Conservation (phyloP, 2,888 invertebrate species). For the Dynastes tityus region DNA sequence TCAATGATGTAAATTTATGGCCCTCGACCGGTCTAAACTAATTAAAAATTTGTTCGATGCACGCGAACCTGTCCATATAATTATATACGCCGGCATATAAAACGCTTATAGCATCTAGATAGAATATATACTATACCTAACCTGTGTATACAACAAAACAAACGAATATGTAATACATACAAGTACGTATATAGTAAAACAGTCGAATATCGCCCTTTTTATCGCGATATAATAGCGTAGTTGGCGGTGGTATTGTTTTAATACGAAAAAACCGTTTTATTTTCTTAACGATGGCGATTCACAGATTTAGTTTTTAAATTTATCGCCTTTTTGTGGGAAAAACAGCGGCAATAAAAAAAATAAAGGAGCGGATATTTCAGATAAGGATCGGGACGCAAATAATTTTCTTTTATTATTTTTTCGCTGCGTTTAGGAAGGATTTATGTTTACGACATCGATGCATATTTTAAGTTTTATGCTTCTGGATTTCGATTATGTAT, state of each 20-base stretch:
- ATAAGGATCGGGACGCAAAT: conserved; percentile 29
- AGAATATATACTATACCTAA: neutral
- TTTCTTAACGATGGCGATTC: conserved; percentile 27
- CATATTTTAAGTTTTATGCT: conserved; percentile 33
- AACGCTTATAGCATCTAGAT: neutral
- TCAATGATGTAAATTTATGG: conserved; percentile 51
- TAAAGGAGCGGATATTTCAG: conserved; percentile 32
- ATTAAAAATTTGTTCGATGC: conserved; percentile 44
- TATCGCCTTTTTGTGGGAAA: conserved; percentile 30
- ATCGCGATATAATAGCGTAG: conserved; percentile 5
- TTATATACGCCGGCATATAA: conserved; percentile 26
- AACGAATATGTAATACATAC: neutral
- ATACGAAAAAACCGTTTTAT: conserved; percentile 30
- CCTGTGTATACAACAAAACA: neutral
- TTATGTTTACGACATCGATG: conserved; percentile 26
- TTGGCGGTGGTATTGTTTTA: conserved; percentile 8
- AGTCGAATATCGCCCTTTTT: conserved; percentile 14
- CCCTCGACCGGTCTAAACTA: conserved; percentile 36
- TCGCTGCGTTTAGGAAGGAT: conserved; percentile 12
- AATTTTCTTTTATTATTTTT: conserved; percentile 37
- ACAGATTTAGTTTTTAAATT: conserved; percentile 27
- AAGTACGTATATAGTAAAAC: neutral
- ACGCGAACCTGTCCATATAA: conserved; percentile 38
- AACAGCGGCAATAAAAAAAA: conserved; percentile 23
- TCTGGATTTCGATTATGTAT: conserved; percentile 10